Conservation (phyloP, 1,140 invertebrate genomes). For the Rhynchophorus ferrugineus region DNA sequence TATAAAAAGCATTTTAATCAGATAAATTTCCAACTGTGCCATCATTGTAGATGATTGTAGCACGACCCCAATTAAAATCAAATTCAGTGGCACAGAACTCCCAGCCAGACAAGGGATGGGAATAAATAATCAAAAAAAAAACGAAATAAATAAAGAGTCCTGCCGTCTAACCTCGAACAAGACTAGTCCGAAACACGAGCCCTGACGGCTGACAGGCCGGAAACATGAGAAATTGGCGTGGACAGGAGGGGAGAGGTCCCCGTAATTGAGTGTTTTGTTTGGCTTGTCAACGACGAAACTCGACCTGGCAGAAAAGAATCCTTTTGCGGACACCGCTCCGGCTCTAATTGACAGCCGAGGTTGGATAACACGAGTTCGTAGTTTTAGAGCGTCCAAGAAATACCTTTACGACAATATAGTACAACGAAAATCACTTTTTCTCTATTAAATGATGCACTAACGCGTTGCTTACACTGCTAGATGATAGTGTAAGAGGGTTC, state of each 20-base stretch:
- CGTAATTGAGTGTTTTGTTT: slow-evolving; percentile 33
- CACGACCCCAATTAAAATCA: too few species aligned
- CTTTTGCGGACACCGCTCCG: slow-evolving; percentile 20
- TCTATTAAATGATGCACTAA: too few species aligned
- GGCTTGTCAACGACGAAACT: slow-evolving; percentile 36
- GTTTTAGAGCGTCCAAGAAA: background rate
- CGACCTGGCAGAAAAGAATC: slow-evolving; percentile 31
- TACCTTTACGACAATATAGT: too few species aligned
- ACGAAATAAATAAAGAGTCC: background rate
- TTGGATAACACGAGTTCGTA: slow-evolving; percentile 1
- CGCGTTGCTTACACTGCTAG: too few species aligned
- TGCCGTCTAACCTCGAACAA: background rate
- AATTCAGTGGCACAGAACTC: too few species aligned
- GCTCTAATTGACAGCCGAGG: slow-evolving; percentile 37
- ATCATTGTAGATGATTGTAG: too few species aligned
- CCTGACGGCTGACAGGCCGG: background rate
- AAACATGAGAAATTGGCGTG: background rate
- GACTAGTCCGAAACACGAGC: background rate
- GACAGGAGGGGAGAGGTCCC: slow-evolving; percentile 12
- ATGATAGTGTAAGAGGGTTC: too few species aligned
- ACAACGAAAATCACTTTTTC: too few species aligned
- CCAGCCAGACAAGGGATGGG: background rate
- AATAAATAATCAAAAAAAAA: background rate
- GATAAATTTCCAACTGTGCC: too few species aligned
- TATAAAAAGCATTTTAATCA: too few species aligned